These are phyloP conservation scores for Apodemus speciosus DNA, from an alignment of 2,113 vertebrate genomes.

Conservation along the genomic window DNA sequence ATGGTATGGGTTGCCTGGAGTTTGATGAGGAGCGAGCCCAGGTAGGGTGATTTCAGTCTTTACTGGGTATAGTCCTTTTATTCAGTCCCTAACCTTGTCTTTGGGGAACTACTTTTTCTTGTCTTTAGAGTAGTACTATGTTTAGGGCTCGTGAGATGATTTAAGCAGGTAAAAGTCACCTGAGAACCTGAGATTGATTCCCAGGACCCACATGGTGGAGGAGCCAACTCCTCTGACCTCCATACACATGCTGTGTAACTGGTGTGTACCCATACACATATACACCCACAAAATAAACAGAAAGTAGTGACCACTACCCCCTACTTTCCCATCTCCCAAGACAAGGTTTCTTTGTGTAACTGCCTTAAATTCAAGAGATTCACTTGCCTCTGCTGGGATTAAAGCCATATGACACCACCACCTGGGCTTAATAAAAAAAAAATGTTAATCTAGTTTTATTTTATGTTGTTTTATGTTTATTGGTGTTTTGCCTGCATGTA, in stretches of 20 bases:
- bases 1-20: constrained; percentile 98
- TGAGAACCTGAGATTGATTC: not conserved
- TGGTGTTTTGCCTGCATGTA: not conserved
- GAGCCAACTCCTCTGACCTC: not conserved
- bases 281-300: not conserved
- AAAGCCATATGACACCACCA: no score
- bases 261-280: not conserved
- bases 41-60: constrained; percentile 85
- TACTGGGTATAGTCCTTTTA: constrained; percentile 3
- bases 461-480: not conserved
- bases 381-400: not conserved
- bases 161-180: no score
- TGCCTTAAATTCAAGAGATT: not conserved
- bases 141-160: not conserved
- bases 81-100: constrained; percentile 4
- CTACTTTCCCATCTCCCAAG: not conserved
- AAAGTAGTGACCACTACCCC: not conserved
- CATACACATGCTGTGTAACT: no score
- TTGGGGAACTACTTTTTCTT: constrained; percentile 21
- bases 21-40: constrained; percentile 98
- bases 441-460: no score
- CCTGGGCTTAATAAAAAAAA: not conserved
- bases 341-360: not conserved
- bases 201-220: not conserved
- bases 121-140: not conserved